Percentiles rank a stretch among this genome's conserved stretches.
Conservation (phyloP, 2,888 invertebrate genomes). For the Pseudeuparius sepicola region DNA sequence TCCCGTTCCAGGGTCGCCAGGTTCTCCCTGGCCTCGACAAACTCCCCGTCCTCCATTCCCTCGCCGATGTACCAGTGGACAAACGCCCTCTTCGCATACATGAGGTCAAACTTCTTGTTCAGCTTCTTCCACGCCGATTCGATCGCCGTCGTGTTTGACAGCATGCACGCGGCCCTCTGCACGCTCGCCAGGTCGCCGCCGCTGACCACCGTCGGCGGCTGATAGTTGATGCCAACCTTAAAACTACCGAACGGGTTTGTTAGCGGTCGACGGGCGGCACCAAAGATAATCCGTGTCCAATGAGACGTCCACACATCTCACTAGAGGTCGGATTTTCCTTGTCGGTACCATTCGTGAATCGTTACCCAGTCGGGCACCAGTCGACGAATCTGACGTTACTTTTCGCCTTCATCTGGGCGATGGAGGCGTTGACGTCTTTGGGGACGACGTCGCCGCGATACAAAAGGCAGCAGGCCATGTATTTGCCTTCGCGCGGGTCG, state of each 20-base stretch:
- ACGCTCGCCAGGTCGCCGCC: slow-evolving; percentile 74
- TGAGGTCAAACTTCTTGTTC: slow-evolving; percentile 88
- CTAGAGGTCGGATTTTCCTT: too few species aligned
- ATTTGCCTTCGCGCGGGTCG: slow-evolving; percentile 73
- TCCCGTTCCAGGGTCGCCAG: slow-evolving; percentile 62
- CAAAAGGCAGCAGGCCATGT: slow-evolving; percentile 82
- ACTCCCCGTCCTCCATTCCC: slow-evolving; percentile 79
- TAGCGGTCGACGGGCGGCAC: too few species aligned
- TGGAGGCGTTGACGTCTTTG: slow-evolving; percentile 78
- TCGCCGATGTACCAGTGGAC: slow-evolving; percentile 81
- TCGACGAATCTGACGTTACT: slow-evolving; percentile 82
- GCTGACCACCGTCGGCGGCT: slow-evolving; percentile 68
- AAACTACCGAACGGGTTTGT: too few species aligned
- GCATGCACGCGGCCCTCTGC: slow-evolving; percentile 81
- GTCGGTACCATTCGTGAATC: too few species aligned
- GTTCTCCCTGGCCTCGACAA: slow-evolving; percentile 72
- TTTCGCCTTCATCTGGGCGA: slow-evolving; percentile 66
- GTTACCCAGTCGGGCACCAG: slow-evolving; percentile 69
- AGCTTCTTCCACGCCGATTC: slow-evolving; percentile 83
- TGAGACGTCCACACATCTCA: too few species aligned
- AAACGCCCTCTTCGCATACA: slow-evolving; percentile 89
- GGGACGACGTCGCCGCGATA: slow-evolving; percentile 87
- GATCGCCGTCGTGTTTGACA: slow-evolving; percentile 85
- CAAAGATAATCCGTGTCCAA: too few species aligned
- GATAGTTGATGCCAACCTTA: slow-evolving; percentile 50